phyloP scores from a whole-genome alignment of 1,140 invertebrate genomes.

The Brachionus angularis region DNA sequence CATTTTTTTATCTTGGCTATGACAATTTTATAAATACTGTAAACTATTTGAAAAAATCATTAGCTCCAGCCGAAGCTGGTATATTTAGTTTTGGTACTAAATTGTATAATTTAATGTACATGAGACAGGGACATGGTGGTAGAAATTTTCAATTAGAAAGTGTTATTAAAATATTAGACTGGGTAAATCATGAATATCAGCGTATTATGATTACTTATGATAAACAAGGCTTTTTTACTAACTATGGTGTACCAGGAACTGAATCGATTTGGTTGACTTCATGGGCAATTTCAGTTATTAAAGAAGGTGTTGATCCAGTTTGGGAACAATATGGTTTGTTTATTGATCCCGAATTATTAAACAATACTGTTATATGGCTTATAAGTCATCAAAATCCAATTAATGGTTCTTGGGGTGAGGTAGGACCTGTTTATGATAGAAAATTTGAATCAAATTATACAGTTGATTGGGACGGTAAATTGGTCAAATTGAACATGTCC shows the following conservation, averaged over 20 bases:
- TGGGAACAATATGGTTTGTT: constrained; percentile 55
- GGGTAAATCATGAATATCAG: constrained; percentile 30
- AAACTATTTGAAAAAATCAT: constrained; percentile 52
- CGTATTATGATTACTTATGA: constrained; percentile 10
- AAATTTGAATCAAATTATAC: constrained; percentile 47
- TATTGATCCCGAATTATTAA: constrained; percentile 52
- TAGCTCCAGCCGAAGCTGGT: constrained; percentile 83
- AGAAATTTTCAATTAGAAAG: constrained; percentile 10
- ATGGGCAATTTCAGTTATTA: constrained; percentile 52
- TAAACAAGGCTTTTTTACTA: constrained; percentile 50
- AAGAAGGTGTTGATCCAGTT: constrained; percentile 50
- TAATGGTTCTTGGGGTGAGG: constrained; percentile 52
- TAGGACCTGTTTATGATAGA: constrained; percentile 49
- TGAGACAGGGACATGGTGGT: constrained; percentile 61
- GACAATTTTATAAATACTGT: constrained; percentile 51
- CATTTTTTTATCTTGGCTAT: constrained; percentile 66
- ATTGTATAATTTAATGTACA: constrained; percentile 81
- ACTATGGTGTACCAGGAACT: constrained; percentile 16
- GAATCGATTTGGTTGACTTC: constrained; percentile 51
- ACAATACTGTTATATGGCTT: constrained; percentile 52
- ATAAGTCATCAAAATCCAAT: constrained; percentile 50
- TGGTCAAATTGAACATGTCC: constrained; percentile 43
- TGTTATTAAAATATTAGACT: constrained; percentile 6
- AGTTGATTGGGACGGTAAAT: neutral
- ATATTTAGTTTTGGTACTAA: constrained; percentile 92